These are phyloP conservation scores for Pygoscelis adeliae DNA, from an alignment of 2,113 vertebrate species.

Conservation along the genomic window DNA sequence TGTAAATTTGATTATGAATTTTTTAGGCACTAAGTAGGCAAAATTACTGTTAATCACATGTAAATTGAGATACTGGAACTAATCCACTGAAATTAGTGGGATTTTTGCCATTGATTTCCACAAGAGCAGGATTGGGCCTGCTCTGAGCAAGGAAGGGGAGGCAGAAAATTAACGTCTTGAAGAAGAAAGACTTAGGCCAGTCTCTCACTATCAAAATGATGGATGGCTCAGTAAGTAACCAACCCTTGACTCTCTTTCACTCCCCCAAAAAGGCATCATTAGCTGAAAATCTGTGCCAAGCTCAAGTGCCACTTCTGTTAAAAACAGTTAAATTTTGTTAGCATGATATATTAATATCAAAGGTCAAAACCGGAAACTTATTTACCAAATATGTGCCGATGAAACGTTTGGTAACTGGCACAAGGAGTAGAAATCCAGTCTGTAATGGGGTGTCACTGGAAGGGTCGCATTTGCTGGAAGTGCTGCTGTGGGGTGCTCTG, in stretches of 20 bases:
- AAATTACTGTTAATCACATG: conserved; percentile 69
- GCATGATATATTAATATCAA: not conserved
- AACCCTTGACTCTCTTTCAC: not conserved
- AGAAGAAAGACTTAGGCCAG: conserved; percentile 17
- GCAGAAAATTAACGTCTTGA: conserved; percentile 32
- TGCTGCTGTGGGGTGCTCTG: not conserved
- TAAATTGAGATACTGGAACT: conserved; percentile 65
- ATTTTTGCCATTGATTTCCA: conserved; percentile 51
- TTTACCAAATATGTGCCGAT: not conserved
- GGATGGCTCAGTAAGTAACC: not conserved
- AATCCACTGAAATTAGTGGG: conserved; percentile 61
- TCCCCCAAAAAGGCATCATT: not conserved
- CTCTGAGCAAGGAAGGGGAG: not conserved
- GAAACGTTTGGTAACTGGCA: not conserved
- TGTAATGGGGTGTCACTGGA: not conserved
- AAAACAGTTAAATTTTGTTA: not conserved
- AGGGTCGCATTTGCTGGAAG: not conserved
- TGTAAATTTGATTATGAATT: conserved; percentile 69
- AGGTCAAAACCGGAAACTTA: not conserved
- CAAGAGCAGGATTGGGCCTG: not conserved
- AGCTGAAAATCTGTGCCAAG: conserved; percentile 9
- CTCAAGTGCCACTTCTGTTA: not conserved
- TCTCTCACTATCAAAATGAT: conserved; percentile 44
- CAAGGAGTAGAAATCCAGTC: not conserved
- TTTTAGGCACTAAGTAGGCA: conserved; percentile 45